Conservation (phyloP, 2,797 vertebrate genomes). For the Rachycentron canadum region DNA sequence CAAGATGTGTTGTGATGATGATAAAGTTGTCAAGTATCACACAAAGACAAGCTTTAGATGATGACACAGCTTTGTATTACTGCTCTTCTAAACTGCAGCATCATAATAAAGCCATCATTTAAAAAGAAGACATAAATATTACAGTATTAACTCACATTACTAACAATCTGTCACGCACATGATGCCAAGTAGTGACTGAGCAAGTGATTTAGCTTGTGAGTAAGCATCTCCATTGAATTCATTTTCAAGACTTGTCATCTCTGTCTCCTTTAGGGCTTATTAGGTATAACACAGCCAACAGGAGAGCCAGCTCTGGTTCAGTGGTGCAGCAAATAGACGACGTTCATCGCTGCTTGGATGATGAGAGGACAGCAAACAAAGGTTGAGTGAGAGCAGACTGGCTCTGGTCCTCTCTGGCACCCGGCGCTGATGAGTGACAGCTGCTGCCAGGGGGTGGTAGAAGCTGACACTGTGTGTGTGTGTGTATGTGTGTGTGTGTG, state of each 20-base stretch:
- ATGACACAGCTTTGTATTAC: slow-evolving; percentile 33
- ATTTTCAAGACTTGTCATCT: slow-evolving; percentile 33
- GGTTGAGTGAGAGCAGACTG: slow-evolving; percentile 38
- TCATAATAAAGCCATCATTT: slow-evolving; percentile 3
- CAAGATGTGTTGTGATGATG: slow-evolving; percentile 2
- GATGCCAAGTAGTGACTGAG: slow-evolving; percentile 21
- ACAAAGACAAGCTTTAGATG: slow-evolving; percentile 16
- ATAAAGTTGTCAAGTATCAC: slow-evolving; percentile 18
- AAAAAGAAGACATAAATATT: slow-evolving; percentile 10
- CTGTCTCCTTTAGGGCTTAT: slow-evolving; percentile 1
- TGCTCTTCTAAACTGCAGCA: neutral
- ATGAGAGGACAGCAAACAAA: slow-evolving; percentile 45
- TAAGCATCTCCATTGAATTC: slow-evolving; percentile 18
- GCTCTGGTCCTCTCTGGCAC: slow-evolving; percentile 51
- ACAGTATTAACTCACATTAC: slow-evolving; percentile 22
- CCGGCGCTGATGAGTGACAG: slow-evolving; percentile 57
- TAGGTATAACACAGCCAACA: slow-evolving; percentile 2
- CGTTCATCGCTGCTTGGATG: slow-evolving; percentile 29
- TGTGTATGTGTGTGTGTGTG: slow-evolving; percentile 22
- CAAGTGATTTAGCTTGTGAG: slow-evolving; percentile 36
- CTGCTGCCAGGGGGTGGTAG: slow-evolving; percentile 53
- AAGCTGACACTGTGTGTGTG: slow-evolving; percentile 37
- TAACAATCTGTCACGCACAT: slow-evolving; percentile 7
- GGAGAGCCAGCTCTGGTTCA: slow-evolving; percentile 20
- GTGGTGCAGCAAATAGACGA: slow-evolving; percentile 16